phyloP scores from a whole-genome alignment of 2,113 vertebrate species.

The Gallinago undulata region DNA sequence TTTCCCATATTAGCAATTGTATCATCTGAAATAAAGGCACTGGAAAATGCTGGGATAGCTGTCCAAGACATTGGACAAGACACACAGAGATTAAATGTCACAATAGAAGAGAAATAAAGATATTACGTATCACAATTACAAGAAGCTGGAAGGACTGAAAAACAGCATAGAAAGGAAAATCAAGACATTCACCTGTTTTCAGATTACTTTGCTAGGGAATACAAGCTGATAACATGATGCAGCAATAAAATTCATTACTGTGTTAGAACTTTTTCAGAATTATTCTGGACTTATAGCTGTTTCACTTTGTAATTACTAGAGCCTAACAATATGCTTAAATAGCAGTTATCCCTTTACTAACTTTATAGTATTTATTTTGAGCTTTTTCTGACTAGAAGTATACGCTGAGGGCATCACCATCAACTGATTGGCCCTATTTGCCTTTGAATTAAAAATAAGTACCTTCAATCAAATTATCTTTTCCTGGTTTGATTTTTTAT shows the following conservation, averaged over 20 bases:
- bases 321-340: not conserved
- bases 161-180: not conserved
- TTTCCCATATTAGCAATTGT: not conserved
- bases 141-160: not conserved
- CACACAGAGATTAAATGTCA: not conserved
- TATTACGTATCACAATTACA: not conserved
- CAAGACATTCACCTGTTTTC: not conserved
- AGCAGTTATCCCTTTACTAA: not conserved
- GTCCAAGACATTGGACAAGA: not conserved
- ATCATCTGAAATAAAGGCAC: not conserved
- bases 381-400: not conserved
- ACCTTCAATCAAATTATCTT: not conserved
- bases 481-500: not conserved
- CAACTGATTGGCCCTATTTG: not conserved
- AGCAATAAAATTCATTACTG: not conserved
- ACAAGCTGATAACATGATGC: not conserved
- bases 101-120: not conserved
- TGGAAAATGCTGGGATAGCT: not conserved
- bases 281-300: not conserved
- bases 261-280: not conserved
- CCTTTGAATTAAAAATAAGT: not conserved
- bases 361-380: not conserved
- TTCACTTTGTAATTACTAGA: not conserved
- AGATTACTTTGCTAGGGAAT: not conserved
- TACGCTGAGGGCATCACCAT: not conserved